Conservation (phyloP, 2,797 vertebrate genomes). For the Gadopsis marmoratus region DNA sequence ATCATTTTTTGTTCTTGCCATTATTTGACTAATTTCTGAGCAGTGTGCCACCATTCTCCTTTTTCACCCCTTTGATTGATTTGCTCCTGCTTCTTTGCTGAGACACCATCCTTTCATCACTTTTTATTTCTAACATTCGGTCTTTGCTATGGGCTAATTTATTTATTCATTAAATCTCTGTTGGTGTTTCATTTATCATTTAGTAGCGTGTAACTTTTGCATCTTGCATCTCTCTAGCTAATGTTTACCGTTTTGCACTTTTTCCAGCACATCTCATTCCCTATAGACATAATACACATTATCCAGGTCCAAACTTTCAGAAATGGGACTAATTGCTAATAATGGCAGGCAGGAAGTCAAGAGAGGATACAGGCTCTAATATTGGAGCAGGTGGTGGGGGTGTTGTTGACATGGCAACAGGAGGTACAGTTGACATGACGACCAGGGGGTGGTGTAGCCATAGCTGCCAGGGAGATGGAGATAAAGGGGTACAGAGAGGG, state of each 20-base stretch:
- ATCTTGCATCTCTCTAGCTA: slow-evolving; percentile 42
- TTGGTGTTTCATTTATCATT: slow-evolving; percentile 75
- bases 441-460: slow-evolving; percentile 49
- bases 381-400: slow-evolving; percentile 79
- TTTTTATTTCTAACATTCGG: slow-evolving; percentile 34
- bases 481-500: slow-evolving; percentile 40
- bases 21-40: slow-evolving; percentile 40
- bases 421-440: slow-evolving; percentile 76
- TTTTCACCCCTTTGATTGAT: slow-evolving; percentile 55
- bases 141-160: slow-evolving; percentile 61
- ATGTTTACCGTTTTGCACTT: slow-evolving; percentile 61
- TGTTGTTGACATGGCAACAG: slow-evolving; percentile 81
- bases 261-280: slow-evolving; percentile 43
- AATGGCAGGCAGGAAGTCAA: slow-evolving; percentile 65
- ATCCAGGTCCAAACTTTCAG: slow-evolving; percentile 63
- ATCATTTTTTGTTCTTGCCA: slow-evolving; percentile 13
- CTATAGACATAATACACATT: slow-evolving; percentile 37
- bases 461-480: slow-evolving; percentile 45
- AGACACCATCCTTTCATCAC: slow-evolving; percentile 60
- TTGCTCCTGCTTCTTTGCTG: slow-evolving; percentile 47
- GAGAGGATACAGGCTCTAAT: slow-evolving; percentile 65
- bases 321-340: slow-evolving; percentile 71
- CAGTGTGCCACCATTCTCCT: slow-evolving; percentile 7
- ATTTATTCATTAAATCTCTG: slow-evolving; percentile 73
- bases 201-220: slow-evolving; percentile 52